These are phyloP conservation scores for Arothron firmamentum DNA, from an alignment of 2,113 vertebrate species.

Conservation along the genomic window DNA sequence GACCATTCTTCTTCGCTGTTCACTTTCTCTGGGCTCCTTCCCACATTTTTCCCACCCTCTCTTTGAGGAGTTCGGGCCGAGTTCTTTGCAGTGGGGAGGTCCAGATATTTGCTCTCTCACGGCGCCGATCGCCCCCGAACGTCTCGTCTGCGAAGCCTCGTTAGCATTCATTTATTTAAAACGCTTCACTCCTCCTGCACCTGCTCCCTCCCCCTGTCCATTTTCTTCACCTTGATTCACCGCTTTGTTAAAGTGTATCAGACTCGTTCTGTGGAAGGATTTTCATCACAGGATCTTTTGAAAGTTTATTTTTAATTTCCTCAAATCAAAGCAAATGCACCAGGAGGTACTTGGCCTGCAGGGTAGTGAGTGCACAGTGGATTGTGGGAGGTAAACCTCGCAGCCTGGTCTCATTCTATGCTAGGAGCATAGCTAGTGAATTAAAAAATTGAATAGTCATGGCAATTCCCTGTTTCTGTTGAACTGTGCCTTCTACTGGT, in stretches of 20 bases:
- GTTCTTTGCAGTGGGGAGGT: conserved; percentile 48
- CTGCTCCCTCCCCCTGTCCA: conserved; percentile 6
- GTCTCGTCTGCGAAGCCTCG: conserved; percentile 51
- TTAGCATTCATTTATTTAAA: conserved; percentile 64
- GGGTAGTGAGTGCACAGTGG: no score
- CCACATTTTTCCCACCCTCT: conserved; percentile 50
- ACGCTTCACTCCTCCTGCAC: conserved; percentile 40
- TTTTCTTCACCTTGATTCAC: not conserved
- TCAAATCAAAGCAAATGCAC: no score
- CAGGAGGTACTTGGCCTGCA: no score
- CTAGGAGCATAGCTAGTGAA: no score
- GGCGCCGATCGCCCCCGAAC: conserved; percentile 37
- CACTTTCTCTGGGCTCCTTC: conserved; percentile 57
- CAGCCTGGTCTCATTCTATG: no score
- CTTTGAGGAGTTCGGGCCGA: conserved; percentile 45
- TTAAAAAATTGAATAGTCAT: no score
- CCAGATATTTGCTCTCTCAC: conserved; percentile 30
- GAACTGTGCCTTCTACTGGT: no score
- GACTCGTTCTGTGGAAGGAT: no score
- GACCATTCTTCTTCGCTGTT: conserved; percentile 46
- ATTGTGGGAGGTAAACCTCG: no score
- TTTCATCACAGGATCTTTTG: no score
- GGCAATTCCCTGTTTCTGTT: no score
- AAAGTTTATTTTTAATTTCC: no score
- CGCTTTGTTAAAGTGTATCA: not conserved